These are phyloP conservation scores for Tauraco erythrolophus DNA, from an alignment of 2,113 vertebrate species.

Conservation along the genomic window DNA sequence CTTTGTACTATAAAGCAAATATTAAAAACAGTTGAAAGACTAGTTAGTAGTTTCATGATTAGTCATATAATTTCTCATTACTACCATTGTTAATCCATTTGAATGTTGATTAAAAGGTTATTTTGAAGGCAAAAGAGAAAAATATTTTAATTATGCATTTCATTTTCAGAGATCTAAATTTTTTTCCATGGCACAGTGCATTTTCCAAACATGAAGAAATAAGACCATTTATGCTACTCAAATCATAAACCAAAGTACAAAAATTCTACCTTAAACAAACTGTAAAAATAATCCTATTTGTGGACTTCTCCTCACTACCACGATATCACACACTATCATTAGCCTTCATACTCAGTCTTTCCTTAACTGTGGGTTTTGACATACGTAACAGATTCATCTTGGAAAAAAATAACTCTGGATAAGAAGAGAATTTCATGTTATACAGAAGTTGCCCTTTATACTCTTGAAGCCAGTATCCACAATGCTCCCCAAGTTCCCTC, in stretches of 20 bases:
- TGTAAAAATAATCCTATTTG: not conserved
- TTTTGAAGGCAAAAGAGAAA: not conserved
- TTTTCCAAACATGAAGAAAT: not conserved
- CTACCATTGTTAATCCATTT: not conserved
- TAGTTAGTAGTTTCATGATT: not conserved
- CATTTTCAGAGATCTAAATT: not conserved
- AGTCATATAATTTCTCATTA: not conserved
- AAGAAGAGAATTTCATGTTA: not conserved
- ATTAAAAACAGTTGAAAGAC: not conserved
- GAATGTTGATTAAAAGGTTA: not conserved
- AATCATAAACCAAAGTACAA: not conserved
- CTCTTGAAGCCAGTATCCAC: not conserved
- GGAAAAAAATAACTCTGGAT: not conserved
- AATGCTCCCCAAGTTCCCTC: not conserved
- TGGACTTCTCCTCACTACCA: not conserved
- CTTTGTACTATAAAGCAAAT: not conserved
- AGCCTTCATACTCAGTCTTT: not conserved
- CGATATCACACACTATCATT: not conserved
- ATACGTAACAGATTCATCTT: not conserved
- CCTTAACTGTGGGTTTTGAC: not conserved
- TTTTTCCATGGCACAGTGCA: not conserved
- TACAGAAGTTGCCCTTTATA: not conserved
- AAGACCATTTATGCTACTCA: not conserved
- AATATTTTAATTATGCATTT: not conserved
- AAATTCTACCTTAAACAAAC: not conserved